These are phyloP conservation scores for Oxyura jamaicensis DNA, from an alignment of 2,113 vertebrate genomes.

Conservation along the genomic window DNA sequence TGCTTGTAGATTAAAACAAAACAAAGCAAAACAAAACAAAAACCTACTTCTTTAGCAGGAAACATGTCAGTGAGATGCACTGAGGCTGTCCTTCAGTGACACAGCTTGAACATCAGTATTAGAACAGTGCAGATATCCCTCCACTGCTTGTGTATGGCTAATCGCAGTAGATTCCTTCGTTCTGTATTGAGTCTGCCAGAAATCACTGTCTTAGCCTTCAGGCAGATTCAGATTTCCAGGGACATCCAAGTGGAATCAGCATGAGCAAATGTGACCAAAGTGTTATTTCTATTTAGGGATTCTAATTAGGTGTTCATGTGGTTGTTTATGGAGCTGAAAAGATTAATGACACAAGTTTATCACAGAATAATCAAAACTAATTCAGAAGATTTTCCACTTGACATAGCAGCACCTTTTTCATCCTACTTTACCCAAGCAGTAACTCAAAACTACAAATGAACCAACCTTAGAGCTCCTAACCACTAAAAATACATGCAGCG, in stretches of 20 bases:
- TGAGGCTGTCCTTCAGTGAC: not conserved
- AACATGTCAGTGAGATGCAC: not conserved
- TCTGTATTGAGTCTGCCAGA: not conserved
- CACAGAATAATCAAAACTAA: not conserved
- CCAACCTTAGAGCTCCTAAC: not conserved
- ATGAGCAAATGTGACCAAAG: not conserved
- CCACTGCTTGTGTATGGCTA: not conserved
- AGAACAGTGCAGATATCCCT: not conserved
- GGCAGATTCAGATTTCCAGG: not conserved
- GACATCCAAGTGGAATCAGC: not conserved
- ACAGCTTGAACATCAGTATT: not conserved
- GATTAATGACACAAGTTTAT: not conserved
- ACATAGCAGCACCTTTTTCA: not conserved
- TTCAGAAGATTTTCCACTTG: not conserved
- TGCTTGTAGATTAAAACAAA: not conserved
- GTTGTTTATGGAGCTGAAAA: not conserved
- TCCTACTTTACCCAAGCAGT: not conserved
- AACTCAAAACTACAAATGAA: not conserved
- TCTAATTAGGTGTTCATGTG: not conserved
- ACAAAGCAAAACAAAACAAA: not conserved
- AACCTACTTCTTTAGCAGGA: not conserved
- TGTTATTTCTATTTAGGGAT: not conserved
- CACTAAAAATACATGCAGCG: not conserved
- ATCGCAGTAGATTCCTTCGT: not conserved
- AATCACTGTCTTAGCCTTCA: not conserved